A percentile compares a stretch with the other conserved stretches of the same genome.
Conservation (phyloP, 2,113 vertebrate genomes). For the Lota lota region DNA sequence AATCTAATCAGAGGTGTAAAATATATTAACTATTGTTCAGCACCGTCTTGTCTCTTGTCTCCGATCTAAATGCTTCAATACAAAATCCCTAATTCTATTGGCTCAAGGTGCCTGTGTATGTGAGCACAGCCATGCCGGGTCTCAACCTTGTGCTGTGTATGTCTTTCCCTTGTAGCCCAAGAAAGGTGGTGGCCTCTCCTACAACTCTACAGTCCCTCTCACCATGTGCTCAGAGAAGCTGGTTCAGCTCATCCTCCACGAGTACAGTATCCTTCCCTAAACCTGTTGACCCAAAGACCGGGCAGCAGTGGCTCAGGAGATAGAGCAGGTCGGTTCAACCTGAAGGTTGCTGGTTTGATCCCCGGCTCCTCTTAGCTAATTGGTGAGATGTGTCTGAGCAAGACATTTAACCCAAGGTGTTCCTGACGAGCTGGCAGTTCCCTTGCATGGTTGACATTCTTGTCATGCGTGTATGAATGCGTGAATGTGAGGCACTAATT, state of each 20-base stretch:
- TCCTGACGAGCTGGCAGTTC: too few relatives aligned
- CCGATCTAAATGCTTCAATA: too few relatives aligned
- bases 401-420: too few relatives aligned
- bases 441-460: too few relatives aligned
- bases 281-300: background rate
- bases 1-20: background rate
- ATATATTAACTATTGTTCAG: background rate
- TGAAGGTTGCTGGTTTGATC: background rate
- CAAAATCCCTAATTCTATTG: too few relatives aligned
- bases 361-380: background rate
- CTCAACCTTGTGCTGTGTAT: background rate
- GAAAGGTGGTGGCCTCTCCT: slow-evolving; percentile 96
- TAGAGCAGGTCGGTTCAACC: too few relatives aligned
- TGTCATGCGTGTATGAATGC: too few relatives aligned
- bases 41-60: too few relatives aligned
- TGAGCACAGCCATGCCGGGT: too few relatives aligned
- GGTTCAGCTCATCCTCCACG: slow-evolving; percentile 95
- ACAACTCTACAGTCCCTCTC: slow-evolving; percentile 92
- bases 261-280: slow-evolving; percentile 93
- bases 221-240: slow-evolving; percentile 96
- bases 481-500: too few relatives aligned
- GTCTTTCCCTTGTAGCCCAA: slow-evolving; percentile 78
- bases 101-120: too few relatives aligned
- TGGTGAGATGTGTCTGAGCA: background rate
- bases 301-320: too few relatives aligned